These are phyloP conservation scores for Zelleria hepariella DNA, from an alignment of 2,888 invertebrate species.

Conservation along the genomic window DNA sequence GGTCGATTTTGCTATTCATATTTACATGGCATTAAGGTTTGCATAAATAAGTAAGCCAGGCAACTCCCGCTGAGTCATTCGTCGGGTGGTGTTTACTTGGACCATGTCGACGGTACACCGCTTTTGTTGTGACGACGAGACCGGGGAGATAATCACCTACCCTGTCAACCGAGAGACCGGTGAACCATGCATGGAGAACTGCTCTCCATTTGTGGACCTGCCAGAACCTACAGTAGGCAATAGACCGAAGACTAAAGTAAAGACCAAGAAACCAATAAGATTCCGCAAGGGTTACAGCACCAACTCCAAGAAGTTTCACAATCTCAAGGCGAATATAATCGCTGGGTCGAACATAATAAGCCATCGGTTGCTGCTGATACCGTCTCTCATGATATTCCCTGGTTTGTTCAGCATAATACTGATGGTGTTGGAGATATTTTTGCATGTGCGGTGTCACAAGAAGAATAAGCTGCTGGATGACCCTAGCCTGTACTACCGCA, in stretches of 20 bases:
- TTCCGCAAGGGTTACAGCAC: constrained; percentile 40
- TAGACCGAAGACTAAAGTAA: neutral
- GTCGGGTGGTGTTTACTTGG: neutral
- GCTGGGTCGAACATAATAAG: constrained; percentile 51
- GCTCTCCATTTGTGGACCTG: neutral
- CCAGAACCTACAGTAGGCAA: neutral
- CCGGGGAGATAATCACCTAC: constrained; percentile 61
- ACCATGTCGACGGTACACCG: constrained; percentile 24
- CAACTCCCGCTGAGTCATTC: too few relatives aligned
- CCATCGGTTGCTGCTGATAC: constrained; percentile 70
- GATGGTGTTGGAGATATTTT: constrained; percentile 69
- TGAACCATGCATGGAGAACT: constrained; percentile 37
- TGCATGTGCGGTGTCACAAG: constrained; percentile 79
- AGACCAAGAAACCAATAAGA: neutral
- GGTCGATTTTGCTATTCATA: too few relatives aligned
- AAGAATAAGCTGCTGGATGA: constrained; percentile 75
- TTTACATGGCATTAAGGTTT: neutral
- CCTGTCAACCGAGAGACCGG: constrained; percentile 66
- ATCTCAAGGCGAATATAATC: constrained; percentile 44
- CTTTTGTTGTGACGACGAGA: constrained; percentile 60
- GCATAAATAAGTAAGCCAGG: too few relatives aligned
- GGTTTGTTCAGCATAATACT: constrained; percentile 63
- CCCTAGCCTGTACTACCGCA: constrained; percentile 74
- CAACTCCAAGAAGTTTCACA: constrained; percentile 44
- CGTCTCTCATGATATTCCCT: constrained; percentile 72